These are phyloP conservation scores for Cantharis nigra DNA, from an alignment of 2,888 invertebrate species.

Conservation along the genomic window DNA sequence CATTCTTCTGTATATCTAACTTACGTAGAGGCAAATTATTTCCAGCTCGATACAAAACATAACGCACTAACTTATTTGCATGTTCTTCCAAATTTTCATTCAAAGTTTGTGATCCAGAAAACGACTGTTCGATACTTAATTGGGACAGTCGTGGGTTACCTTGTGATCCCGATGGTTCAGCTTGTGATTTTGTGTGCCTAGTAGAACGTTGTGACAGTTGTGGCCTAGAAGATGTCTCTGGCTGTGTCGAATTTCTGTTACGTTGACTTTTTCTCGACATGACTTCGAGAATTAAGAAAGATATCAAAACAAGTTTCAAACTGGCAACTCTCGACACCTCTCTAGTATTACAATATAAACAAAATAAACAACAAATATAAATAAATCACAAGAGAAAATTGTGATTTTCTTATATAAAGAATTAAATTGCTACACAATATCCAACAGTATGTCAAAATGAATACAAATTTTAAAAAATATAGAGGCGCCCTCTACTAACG, in stretches of 20 bases:
- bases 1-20: slow-evolving; percentile 15
- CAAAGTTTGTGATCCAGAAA: not conserved
- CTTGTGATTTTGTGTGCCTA: not conserved
- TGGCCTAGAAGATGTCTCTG: not conserved
- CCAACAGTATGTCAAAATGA: no score
- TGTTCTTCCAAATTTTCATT: slow-evolving; percentile 11
- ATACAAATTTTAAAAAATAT: no score
- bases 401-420: no score
- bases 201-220: not conserved
- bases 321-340: no score
- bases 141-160: not conserved
- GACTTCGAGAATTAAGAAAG: not conserved
- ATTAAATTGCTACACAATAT: no score
- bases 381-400: no score
- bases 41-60: slow-evolving; percentile 16
- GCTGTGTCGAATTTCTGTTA: not conserved
- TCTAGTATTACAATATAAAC: no score
- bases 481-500: no score
- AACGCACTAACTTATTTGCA: slow-evolving; percentile 18
- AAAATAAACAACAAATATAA: no score
- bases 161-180: not conserved
- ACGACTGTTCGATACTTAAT: not conserved
- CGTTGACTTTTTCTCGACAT: not conserved
- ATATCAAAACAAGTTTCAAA: not conserved
- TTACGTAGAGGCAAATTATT: slow-evolving; percentile 21